A percentile compares a stretch with the other conserved stretches of the same genome.
Evolutionary conservation across 2,888 invertebrate species (phyloP).

Genomic region (Acleris cristana): DNA sequence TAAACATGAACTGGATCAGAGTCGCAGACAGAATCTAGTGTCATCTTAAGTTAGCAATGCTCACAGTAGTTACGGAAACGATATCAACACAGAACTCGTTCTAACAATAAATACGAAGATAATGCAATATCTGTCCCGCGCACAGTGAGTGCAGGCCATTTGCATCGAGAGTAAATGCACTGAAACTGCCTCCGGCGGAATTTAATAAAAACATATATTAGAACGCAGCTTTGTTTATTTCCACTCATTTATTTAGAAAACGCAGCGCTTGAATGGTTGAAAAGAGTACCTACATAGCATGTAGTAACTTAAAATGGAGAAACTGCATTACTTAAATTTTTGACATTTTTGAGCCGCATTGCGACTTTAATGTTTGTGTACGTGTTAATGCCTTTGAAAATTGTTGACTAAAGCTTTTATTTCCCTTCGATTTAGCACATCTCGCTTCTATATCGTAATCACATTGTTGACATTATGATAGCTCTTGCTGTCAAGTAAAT

Average conservation of each 20-base stretch:
- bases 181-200: slow-evolving; percentile 74
- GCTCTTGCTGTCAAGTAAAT: no score
- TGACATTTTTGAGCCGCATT: not conserved
- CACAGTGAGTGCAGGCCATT: slow-evolving; percentile 69
- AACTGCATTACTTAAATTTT: slow-evolving; percentile 2
- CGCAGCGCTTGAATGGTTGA: slow-evolving; percentile 9
- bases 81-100: slow-evolving; percentile 60
- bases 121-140: slow-evolving; percentile 74
- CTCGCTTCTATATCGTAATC: no score
- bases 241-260: slow-evolving; percentile 48
- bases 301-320: slow-evolving; percentile 1
- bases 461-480: no score
- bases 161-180: slow-evolving; percentile 74
- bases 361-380: not conserved
- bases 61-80: slow-evolving; percentile 7
- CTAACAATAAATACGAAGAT: slow-evolving; percentile 70
- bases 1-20: no score
- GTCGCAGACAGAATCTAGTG: no score
- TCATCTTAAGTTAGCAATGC: not conserved
- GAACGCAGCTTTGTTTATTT: slow-evolving; percentile 60
- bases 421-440: no score
- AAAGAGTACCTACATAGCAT: slow-evolving; percentile 2
- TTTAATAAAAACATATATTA: slow-evolving; percentile 81
- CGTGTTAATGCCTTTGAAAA: no score
- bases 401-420: no score